Evolutionary conservation across 2,888 invertebrate species (phyloP).

Genomic region (Pardosa pseudoannulata): DNA sequence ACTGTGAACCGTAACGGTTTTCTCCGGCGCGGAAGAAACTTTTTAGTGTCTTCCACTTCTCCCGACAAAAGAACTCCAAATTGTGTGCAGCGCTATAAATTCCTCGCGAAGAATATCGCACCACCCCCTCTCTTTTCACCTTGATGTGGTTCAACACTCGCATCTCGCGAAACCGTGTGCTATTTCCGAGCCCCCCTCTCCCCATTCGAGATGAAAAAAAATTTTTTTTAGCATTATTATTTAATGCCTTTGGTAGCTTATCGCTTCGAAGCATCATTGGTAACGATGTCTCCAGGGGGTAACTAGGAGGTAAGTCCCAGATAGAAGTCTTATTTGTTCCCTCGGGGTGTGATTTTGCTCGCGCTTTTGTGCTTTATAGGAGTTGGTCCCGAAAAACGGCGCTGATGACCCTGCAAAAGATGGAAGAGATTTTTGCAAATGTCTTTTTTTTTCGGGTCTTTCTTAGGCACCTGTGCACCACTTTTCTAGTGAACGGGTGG

Average conservation of each 20-base stretch:
- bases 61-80: constrained; percentile 56
- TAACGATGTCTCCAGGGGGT: constrained; percentile 54
- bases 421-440: constrained; percentile 52
- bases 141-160: no score
- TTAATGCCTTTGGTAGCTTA: constrained; percentile 25
- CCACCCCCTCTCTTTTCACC: background rate
- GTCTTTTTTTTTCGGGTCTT: no score
- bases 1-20: background rate
- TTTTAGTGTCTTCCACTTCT: constrained; percentile 21
- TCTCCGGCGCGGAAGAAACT: background rate
- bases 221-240: constrained; percentile 24
- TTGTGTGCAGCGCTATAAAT: constrained; percentile 60
- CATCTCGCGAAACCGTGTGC: background rate
- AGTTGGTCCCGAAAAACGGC: constrained; percentile 38
- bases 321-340: constrained; percentile 55
- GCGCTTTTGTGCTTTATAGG: constrained; percentile 69
- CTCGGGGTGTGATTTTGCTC: constrained; percentile 34
- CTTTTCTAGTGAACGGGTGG: background rate
- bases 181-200: background rate
- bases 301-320: constrained; percentile 38
- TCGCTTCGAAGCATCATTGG: constrained; percentile 50
- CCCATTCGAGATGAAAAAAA: background rate
- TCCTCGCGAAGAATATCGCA: constrained; percentile 39
- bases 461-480: background rate
- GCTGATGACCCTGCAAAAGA: constrained; percentile 63